Evolutionary conservation across 2,797 vertebrate genomes (phyloP), one percentile per base, ranked within the genome.

Genomic region (Zenarchopterus dispar): DNA sequence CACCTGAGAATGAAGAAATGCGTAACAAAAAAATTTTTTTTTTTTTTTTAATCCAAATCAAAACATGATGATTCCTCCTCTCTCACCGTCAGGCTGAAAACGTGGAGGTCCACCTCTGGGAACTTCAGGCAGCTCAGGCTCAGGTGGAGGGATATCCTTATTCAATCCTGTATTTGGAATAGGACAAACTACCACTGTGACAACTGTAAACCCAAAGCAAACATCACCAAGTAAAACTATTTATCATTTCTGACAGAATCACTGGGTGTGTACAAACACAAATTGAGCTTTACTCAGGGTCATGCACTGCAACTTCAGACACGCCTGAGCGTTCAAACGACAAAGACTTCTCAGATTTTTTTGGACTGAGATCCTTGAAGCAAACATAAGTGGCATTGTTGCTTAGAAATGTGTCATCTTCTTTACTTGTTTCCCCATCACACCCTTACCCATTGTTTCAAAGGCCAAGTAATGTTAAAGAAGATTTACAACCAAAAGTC

Each of bases 31-130:
- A 5, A 1, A 31, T 28, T 28, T 28, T 28, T 28, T 28, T 28
- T 28, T 4, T 31, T 2, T 31, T 3, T 31, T 0, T 22, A 9
- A 6, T 18, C 10, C 16, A 17, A 5, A 21, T 2, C 8, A 26
- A 15, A 19, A 23, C 8, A 1, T 23, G 6, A 16, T 4, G 22
- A 50, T 19, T 11, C 4, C 3, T 8, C 8, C 13, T 0, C 15
- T 48, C 77, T 84, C 59, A 93, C 93, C 93, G 0, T 91, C 79
- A 7, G 91, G 91, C 53, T 87, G 67, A 23, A 67, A 85, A 9
- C 70, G 76, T 0, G 88, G 91, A 41, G 88, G 91, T 24, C 79
- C 89, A 5, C 0, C 0, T 6, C 16, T 2, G 6, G 73, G 84
- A 8, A 39, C 21, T 0, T 56, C 81, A 1, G 78, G 56, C 16